Base-by-base conservation (phyloP, 1,140 invertebrate genomes). In the Gonatopus flavifemur region DNA sequence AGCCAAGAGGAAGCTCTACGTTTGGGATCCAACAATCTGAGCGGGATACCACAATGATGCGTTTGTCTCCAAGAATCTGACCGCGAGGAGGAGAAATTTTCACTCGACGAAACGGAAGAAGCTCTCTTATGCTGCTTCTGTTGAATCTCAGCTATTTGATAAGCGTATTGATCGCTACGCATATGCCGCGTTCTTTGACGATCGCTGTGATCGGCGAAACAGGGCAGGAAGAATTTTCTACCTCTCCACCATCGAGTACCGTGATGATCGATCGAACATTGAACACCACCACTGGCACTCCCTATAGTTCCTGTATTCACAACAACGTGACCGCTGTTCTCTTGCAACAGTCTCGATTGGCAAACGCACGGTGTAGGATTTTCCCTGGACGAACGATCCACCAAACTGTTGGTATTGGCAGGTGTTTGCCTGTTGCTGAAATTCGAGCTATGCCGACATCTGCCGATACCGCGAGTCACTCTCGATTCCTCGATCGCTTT, bases 401-500 rank as follows among this genome's bases (percentile, higher is more conserved):
- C 83, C 20, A 91, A 80, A 63, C 90, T 93, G 67, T 93, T 93
- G 0, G 90, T 93, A 71, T 93, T 92, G 3, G 88, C 88, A 1
- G 91, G 90, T 1, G 90, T 93, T 68, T 93, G 89, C 8, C 91
- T 80, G 67, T 93, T 93, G 59, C 90, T 93, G 69, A 93, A 93
- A 74, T 94, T 93, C 19, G 89, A 91, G 52, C 88, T 90, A 72
- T 94, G 89, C 24, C 90, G 72, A 64, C 91, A 93, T 36, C 90
- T 80, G 1, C 91, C 91, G 49, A 93, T 93, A 9, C 90, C 89
- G 10, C 91, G 81, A 0, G 91, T 93, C 0, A 95, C 92, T 20
- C 93, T 80, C 1, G 91, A 93, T 67, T 96, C 93, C 73, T 96
- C 93, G 57, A 96, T 94, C 7, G 92, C 89, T 68, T 94, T 92